These are phyloP conservation scores for Cryptoprocta ferox DNA, from an alignment of 2,797 vertebrate species.

Conservation along the genomic window DNA sequence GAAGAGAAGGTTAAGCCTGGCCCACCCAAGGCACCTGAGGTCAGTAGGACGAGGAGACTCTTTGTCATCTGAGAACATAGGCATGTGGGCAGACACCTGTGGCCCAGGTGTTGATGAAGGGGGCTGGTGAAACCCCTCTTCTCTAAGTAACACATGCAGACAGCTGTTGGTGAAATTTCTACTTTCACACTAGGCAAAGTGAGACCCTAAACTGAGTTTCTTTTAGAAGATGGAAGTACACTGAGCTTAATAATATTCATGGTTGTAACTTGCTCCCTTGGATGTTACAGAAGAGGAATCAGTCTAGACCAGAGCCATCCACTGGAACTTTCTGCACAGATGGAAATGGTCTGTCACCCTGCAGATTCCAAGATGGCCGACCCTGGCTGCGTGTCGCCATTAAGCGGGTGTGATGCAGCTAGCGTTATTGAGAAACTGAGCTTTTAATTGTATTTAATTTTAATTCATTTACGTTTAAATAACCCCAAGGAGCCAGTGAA, in stretches of 20 bases:
- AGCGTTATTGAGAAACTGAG: fast-evolving
- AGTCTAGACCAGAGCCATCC: no score
- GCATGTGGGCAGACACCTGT: fast-evolving
- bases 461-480: no score
- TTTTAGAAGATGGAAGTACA: neutral
- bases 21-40: constrained; percentile 94
- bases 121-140: neutral
- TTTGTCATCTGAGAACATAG: fast-evolving
- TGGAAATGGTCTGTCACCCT: neutral
- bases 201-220: neutral
- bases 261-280: neutral
- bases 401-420: neutral
- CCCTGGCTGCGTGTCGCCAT: fast-evolving
- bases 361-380: fast-evolving
- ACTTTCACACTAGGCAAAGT: no score
- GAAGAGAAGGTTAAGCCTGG: constrained; percentile 91
- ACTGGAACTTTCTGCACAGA: neutral
- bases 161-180: no score
- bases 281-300: no score
- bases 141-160: neutral
- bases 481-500: neutral
- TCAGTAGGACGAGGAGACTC: constrained; percentile 73
- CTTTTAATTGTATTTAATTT: neutral
- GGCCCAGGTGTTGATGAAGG: neutral
- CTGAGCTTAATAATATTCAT: neutral